These are phyloP conservation scores for Coptodon rendalli DNA, from an alignment of 2,113 vertebrate genomes.

Conservation along the genomic window DNA sequence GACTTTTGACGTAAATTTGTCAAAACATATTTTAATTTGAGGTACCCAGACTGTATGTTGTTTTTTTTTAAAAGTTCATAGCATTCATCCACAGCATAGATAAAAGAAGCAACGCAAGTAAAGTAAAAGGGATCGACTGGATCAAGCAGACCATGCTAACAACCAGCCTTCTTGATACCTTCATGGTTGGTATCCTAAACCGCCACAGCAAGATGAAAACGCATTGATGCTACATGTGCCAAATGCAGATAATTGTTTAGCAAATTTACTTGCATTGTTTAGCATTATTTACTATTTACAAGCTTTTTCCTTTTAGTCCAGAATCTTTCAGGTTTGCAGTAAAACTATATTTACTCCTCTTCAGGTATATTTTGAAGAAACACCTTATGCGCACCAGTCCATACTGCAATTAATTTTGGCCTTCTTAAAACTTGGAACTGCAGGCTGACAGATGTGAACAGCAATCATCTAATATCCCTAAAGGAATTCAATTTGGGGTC, in stretches of 20 bases:
- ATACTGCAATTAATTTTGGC: neutral
- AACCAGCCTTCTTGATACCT: neutral
- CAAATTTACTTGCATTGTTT: neutral
- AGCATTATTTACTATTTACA: neutral
- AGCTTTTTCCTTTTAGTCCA: neutral
- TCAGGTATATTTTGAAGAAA: neutral
- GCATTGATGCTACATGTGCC: neutral
- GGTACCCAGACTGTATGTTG: neutral
- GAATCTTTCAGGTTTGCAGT: neutral
- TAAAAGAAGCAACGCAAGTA: rapidly evolving
- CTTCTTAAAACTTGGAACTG: neutral
- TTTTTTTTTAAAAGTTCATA: neutral
- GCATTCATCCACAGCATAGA: neutral
- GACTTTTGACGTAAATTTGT: neutral
- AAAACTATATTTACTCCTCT: neutral
- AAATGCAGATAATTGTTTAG: neutral
- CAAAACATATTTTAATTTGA: neutral
- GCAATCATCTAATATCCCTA: neutral
- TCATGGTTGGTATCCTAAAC: neutral
- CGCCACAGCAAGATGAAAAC: neutral
- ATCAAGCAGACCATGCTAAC: neutral
- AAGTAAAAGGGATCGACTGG: neutral
- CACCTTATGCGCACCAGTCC: neutral
- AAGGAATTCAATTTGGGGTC: neutral
- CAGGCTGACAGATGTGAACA: slow-evolving; percentile 10